Evolutionary conservation across 2,113 vertebrate genomes (phyloP), one percentile per base, ranked within the genome.

Genomic region (Colius striatus): DNA sequence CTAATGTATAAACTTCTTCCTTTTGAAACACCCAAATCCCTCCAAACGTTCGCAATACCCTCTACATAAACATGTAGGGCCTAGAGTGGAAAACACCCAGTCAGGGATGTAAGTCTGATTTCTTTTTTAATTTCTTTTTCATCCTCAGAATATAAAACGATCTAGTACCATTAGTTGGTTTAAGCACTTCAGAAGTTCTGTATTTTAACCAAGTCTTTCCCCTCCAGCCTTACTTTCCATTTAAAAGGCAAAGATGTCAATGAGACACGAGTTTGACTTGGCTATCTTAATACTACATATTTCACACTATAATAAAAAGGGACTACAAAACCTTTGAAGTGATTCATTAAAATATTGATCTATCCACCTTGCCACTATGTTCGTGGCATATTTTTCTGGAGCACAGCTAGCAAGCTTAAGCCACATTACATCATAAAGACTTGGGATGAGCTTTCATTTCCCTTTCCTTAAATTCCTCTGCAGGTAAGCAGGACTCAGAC

Each of bases 1-100:
- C 99, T 99, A 99, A 99, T 99, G 99, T 99, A 99, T 99, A 99
- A 99, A 99, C 98, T 99, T 99, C 98, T 98, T 98, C 98, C 98
- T 99, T 99, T 99, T 98, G 98, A 99, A 98, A 98, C 97, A 97
- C 97, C 92, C 96, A 98, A 99, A 99, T 99, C 98, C 98, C 97
- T 98, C 97, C 98, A 98, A 98, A 98, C 98, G 98, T 98, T 98
- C 91, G 93, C 95, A 97, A 95, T 98, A 97, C 98, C 97, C 97
- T 97, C 98, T 98, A 97, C 97, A 96, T 97, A 98, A 98, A 99
- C 98, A 98, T 97, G 95, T 96, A 95, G 91, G 87, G 71, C 79
- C 96, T 91, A 84, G 91, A 77, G 95, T 67, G 84, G 94, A 96
- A 98, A 98, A 97, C 95, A 97, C 73, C 89, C 95, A 93, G 93